Evolutionary conservation across 2,113 vertebrate genomes (phyloP), one percentile per base, ranked within the genome.

Genomic region (Myotis brandtii): DNA sequence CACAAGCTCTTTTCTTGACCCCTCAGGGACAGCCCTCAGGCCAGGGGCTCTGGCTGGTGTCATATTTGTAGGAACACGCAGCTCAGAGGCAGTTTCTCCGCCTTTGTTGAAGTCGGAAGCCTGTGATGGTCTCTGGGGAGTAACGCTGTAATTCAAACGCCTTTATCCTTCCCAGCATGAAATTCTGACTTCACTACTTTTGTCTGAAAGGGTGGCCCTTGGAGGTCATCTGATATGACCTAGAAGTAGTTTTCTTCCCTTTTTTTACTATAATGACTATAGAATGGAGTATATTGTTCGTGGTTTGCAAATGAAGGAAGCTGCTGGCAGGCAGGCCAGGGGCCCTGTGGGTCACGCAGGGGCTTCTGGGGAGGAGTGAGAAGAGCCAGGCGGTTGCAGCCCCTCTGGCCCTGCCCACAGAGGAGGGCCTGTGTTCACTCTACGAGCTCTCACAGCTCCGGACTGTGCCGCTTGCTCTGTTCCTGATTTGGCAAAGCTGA

Each of bases 151-250:
- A 66, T 34, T 76, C 34, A 27, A 3, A 34, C 0, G 2, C 5
- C 83, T 91, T 50, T 14, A 0, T 70, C 56, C 46, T 77, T n/a
- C 67, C 48, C 21, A 0, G 52, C 23, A 9, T 13, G 9, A 48
- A 70, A 20, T 72, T 76, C 85, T 64, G 56, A 40, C 67, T 34
- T 67, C 1, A 11, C 14, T 62, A 0, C 79, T 86, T 80, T 52
- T 32, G n/a, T 54, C 84, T 32, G 27, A 64, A 46, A 48, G 48
- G 76, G 25, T 14, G 11, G 21, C 25, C 66, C 30, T 18, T 20
- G 27, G 48, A 59, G 95, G 92, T 70, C 76, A 8, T 56, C 81
- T 32, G 50, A 62, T 50, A 70, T 76, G 89, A 90, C 92, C 92
- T 0, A 0, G n/a, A 30, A 85, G 83, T 32, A 4, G 7, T 16